Conservation (phyloP, 2,888 invertebrate genomes). For the Bugulina stolonifera region DNA sequence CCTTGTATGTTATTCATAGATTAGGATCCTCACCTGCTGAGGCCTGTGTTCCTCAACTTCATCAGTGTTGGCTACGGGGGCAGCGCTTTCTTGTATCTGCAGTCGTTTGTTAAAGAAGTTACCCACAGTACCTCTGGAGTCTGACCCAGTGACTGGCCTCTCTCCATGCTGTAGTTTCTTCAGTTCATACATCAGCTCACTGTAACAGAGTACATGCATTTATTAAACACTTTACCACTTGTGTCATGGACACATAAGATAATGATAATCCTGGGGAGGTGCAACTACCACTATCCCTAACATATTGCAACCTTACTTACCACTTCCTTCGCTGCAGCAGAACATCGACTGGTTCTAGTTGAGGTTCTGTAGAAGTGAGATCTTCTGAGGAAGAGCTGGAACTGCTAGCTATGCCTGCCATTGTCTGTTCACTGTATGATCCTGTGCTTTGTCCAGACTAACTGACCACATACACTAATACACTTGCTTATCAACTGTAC, state of each 20-base stretch:
- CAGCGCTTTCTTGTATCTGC: conserved; percentile 30
- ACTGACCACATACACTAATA: too few species aligned
- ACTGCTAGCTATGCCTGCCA: conserved; percentile 18
- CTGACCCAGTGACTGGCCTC: conserved; percentile 45
- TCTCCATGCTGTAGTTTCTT: conserved; percentile 41
- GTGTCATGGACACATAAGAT: too few species aligned
- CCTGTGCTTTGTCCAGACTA: too few species aligned
- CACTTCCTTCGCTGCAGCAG: conserved; percentile 10
- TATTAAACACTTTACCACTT: too few species aligned
- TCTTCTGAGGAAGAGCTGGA: conserved; percentile 20
- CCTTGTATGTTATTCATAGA: too few species aligned
- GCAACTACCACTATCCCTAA: too few species aligned
- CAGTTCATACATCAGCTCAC: conserved; percentile 48
- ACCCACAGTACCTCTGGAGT: conserved; percentile 37
- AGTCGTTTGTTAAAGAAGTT: conserved; percentile 40
- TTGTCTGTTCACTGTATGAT: too few species aligned
- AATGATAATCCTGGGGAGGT: too few species aligned
- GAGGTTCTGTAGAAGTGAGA: not conserved
- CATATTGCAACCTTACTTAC: too few species aligned
- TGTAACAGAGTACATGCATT: too few species aligned
- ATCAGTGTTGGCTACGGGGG: conserved; percentile 21
- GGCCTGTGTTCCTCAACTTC: conserved; percentile 27
- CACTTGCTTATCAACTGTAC: too few species aligned
- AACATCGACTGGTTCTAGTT: not conserved
- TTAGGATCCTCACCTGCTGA: conserved; percentile 11